phyloP scores from a whole-genome alignment of 2,888 invertebrate species.

The Nomada lathburiana region DNA sequence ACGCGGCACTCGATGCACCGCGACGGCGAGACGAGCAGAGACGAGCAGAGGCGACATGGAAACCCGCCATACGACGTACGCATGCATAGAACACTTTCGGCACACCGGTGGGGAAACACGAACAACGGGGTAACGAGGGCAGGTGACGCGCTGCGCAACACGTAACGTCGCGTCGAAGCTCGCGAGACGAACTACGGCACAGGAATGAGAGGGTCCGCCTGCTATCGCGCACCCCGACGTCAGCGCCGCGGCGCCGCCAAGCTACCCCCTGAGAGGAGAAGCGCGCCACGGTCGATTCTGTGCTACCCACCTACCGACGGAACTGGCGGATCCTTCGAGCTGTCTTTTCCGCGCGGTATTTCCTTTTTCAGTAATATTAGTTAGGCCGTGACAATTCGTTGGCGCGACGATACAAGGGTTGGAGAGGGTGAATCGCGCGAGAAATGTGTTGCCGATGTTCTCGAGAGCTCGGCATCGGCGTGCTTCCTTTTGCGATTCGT shows the following conservation, averaged over 20 bases:
- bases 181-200: constrained; percentile 81
- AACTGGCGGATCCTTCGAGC: constrained; percentile 33
- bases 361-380: not conserved
- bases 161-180: constrained; percentile 77
- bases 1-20: not conserved
- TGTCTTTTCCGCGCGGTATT: not conserved
- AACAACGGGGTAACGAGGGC: constrained; percentile 26
- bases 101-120: constrained; percentile 27
- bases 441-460: no score
- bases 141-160: constrained; percentile 55
- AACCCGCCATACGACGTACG: not conserved
- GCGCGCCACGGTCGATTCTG: constrained; percentile 79
- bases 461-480: no score
- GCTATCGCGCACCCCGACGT: constrained; percentile 77
- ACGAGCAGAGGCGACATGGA: not conserved
- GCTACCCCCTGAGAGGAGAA: constrained; percentile 49
- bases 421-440: no score
- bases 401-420: no score
- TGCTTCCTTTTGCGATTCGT: no score
- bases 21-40: not conserved
- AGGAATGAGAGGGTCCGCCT: constrained; percentile 78
- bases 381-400: no score
- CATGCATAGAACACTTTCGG: constrained; percentile 29
- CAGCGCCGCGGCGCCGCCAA: constrained; percentile 75
- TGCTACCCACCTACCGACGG: constrained; percentile 56